A percentile compares a stretch with the other conserved stretches of the same genome.
These are phyloP conservation scores for Pseudochirops corinnae DNA, from an alignment of 2,797 vertebrate genomes.

Conservation along the genomic window DNA sequence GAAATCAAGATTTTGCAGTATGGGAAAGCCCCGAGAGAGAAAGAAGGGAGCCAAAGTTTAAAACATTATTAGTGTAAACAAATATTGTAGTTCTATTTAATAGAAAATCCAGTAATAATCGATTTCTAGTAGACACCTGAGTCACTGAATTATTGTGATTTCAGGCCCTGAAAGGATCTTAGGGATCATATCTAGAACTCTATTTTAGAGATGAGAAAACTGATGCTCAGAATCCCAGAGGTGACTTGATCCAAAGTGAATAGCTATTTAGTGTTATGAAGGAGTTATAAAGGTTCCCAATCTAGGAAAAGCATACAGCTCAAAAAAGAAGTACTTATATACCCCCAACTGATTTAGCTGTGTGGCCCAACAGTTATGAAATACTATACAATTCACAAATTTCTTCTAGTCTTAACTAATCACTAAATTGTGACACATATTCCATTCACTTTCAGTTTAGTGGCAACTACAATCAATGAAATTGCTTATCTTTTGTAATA, in stretches of 20 bases:
- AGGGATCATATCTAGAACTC: conserved; percentile 22
- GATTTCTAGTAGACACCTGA: conserved; percentile 30
- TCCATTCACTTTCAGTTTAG: conserved; percentile 1
- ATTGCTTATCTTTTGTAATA: not conserved
- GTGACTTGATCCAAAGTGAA: not conserved
- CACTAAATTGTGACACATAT: conserved; percentile 17
- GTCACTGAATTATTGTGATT: conserved; percentile 28
- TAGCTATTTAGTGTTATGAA: conserved; percentile 32
- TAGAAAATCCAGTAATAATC: conserved; percentile 38
- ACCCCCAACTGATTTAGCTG: conserved; percentile 47
- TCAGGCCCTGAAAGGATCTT: conserved; percentile 36
- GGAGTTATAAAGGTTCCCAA: conserved; percentile 17
- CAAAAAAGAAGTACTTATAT: conserved; percentile 17
- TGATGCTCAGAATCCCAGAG: conserved; percentile 29
- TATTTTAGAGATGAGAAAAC: not conserved
- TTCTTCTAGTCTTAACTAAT: conserved; percentile 31
- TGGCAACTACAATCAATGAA: conserved; percentile 14
- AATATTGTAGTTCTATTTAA: conserved; percentile 57
- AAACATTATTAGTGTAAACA: conserved; percentile 50
- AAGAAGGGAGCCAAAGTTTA: not conserved
- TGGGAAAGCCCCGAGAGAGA: conserved; percentile 45
- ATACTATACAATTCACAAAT: conserved; percentile 29
- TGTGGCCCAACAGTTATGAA: not conserved
- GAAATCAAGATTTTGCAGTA: conserved; percentile 54
- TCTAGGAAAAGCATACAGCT: conserved; percentile 21